Conservation (phyloP, 2,113 vertebrate species). For the Saguinus imperator region DNA sequence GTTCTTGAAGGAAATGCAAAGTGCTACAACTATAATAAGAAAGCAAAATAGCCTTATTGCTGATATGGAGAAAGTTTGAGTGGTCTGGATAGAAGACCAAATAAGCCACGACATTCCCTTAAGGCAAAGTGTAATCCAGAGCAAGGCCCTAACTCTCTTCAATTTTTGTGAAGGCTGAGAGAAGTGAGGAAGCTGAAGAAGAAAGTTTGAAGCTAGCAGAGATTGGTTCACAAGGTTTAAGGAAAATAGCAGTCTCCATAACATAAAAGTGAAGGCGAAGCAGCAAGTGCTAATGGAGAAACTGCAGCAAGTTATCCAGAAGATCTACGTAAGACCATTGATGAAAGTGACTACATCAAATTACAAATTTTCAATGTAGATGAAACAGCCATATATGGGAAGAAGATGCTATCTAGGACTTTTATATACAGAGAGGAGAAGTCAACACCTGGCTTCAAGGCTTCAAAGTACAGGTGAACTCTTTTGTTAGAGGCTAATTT, state of each 20-base stretch:
- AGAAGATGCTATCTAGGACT: background rate
- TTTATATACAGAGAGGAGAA: background rate
- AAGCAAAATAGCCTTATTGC: background rate
- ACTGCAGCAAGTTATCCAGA: background rate
- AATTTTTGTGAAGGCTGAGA: background rate
- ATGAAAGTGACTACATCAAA: background rate
- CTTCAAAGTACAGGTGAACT: background rate
- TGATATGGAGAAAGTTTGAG: background rate
- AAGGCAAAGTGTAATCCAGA: background rate
- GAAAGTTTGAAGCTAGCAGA: background rate
- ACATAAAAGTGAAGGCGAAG: background rate
- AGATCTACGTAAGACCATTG: background rate
- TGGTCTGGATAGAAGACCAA: background rate
- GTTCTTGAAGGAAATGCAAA: background rate
- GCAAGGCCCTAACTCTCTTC: background rate
- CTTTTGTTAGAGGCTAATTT: background rate
- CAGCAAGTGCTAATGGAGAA: background rate
- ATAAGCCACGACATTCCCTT: background rate
- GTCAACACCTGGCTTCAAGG: background rate
- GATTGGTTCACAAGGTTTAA: background rate
- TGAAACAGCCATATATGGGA: background rate
- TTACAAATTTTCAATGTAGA: background rate
- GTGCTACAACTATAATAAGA: background rate
- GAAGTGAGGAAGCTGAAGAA: background rate
- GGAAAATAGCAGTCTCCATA: background rate